Evolutionary conservation across 2,888 invertebrate species (phyloP).

Genomic region (Philaethria dido): DNA sequence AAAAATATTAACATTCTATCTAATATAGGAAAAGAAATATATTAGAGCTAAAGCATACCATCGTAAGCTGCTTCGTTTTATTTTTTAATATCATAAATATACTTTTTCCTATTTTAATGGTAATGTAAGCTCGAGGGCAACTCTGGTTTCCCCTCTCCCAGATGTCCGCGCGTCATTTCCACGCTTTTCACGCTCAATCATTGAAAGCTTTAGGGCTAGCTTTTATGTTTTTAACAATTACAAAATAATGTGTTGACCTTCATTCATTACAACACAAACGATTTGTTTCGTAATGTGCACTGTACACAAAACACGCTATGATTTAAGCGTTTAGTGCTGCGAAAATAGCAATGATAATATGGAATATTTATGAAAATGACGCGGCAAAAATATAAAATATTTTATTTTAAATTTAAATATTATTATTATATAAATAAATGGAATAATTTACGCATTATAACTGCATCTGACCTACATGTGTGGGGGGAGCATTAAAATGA

Average conservation of each 20-base stretch:
- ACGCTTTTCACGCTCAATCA: slow-evolving; percentile 60
- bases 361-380: slow-evolving; percentile 1
- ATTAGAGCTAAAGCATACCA: neutral
- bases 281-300: slow-evolving; percentile 21
- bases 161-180: slow-evolving; percentile 63
- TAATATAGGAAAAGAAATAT: neutral
- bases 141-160: slow-evolving; percentile 43
- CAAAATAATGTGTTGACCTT: slow-evolving; percentile 27
- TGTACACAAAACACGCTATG: slow-evolving; percentile 17
- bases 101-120: neutral
- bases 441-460: slow-evolving; percentile 6
- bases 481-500: slow-evolving; percentile 28
- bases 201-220: slow-evolving; percentile 43
- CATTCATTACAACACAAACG: slow-evolving; percentile 13
- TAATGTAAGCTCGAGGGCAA: neutral
- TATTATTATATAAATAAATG: neutral
- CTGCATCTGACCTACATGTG: neutral
- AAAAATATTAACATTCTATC: neutral
- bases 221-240: slow-evolving; percentile 38
- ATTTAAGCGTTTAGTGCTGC: slow-evolving; percentile 9
- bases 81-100: neutral
- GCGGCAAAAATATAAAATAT: neutral
- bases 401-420: neutral
- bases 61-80: neutral
- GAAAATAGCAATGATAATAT: slow-evolving; percentile 6